Conservation (phyloP, 2,888 invertebrate species). For the Marronus borbonicus region DNA sequence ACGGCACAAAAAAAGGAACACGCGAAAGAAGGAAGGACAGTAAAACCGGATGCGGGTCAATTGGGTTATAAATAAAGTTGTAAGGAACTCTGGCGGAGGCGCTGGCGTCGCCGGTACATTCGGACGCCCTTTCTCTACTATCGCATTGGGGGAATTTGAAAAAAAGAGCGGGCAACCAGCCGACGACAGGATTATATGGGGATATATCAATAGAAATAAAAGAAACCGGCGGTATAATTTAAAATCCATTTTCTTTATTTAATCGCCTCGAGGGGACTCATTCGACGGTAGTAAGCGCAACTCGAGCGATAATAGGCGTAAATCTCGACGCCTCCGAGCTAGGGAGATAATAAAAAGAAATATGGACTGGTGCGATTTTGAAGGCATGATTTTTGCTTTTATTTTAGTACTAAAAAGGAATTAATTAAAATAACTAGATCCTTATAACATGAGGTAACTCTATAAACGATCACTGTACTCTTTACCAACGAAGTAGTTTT, state of each 20-base stretch:
- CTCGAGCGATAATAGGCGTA: slow-evolving; percentile 32
- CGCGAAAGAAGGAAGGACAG: slow-evolving; percentile 26
- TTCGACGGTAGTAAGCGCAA: slow-evolving; percentile 31
- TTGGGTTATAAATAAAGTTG: slow-evolving; percentile 50
- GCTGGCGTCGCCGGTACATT: no score
- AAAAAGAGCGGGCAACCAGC: slow-evolving; percentile 19
- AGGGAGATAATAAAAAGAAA: slow-evolving; percentile 44
- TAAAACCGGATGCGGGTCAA: slow-evolving; percentile 46
- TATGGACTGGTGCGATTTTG: slow-evolving; percentile 15
- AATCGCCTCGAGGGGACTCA: slow-evolving; percentile 23
- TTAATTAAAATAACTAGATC: no score
- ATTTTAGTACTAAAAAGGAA: neutral
- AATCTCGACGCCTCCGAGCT: slow-evolving; percentile 28
- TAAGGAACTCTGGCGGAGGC: slow-evolving; percentile 29
- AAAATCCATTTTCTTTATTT: slow-evolving; percentile 47
- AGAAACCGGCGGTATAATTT: slow-evolving; percentile 36
- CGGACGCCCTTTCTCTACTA: neutral
- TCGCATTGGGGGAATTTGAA: slow-evolving; percentile 29
- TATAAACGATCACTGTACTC: no score
- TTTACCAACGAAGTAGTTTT: no score
- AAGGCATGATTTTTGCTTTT: neutral
- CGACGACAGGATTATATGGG: slow-evolving; percentile 36
- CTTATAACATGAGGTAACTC: no score
- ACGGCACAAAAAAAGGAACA: slow-evolving; percentile 1
- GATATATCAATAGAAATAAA: slow-evolving; percentile 42